phyloP scores from a whole-genome alignment of 2,797 vertebrate genomes.

The Gymnopithys bicolor region DNA sequence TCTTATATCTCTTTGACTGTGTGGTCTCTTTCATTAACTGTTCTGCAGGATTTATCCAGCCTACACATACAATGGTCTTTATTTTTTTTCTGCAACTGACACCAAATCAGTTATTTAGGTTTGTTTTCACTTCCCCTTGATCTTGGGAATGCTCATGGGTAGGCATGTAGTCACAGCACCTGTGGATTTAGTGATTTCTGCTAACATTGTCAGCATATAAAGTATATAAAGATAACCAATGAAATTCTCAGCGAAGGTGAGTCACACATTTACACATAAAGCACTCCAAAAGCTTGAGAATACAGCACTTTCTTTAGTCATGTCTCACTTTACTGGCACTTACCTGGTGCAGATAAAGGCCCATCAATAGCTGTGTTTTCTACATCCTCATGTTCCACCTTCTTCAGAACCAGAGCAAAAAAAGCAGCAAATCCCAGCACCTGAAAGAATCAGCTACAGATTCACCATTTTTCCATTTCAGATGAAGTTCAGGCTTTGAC shows the following conservation, averaged over 20 bases:
- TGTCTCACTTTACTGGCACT: background rate
- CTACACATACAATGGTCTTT: background rate
- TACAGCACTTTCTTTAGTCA: background rate
- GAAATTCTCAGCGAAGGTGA: background rate
- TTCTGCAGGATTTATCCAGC: background rate
- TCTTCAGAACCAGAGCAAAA: slow-evolving; percentile 93
- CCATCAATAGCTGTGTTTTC: slow-evolving; percentile 78
- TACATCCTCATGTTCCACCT: slow-evolving; percentile 89
- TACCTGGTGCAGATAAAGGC: slow-evolving; percentile 80
- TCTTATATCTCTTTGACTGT: background rate
- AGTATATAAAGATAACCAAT: background rate
- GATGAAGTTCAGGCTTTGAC: background rate
- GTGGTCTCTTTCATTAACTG: background rate
- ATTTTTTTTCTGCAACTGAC: background rate
- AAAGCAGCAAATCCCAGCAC: slow-evolving; percentile 96
- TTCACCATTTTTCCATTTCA: background rate
- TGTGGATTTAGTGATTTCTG: background rate
- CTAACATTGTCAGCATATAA: background rate
- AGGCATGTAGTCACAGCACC: background rate
- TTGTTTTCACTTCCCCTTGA: background rate
- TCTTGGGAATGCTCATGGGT: background rate
- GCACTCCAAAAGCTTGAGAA: background rate
- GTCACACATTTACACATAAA: background rate
- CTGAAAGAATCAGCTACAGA: slow-evolving; percentile 69
- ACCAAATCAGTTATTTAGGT: background rate